Base-by-base conservation (phyloP, 2,797 vertebrate species). In the Carduelis carduelis region DNA sequence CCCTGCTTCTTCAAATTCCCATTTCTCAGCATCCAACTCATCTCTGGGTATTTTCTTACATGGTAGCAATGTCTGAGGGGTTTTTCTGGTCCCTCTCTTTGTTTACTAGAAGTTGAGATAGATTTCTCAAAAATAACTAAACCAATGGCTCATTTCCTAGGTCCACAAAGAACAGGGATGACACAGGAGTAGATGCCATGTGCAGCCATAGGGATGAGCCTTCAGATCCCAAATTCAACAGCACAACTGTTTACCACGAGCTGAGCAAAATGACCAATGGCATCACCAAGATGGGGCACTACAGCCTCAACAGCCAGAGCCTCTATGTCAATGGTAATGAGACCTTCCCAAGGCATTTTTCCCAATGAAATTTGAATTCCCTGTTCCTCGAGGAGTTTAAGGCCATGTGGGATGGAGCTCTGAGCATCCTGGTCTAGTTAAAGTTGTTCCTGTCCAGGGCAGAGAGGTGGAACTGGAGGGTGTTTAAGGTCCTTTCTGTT, bases 161-260 rank as follows among this genome's bases (percentile, higher is more conserved):
- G 90, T 43, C 95, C 43, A 75, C 94, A 1, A 52, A 94, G 60
- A 92, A 88, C 14, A 96, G 95, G 3, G 61, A 66, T 39, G 30
- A 96, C 61, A 98, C 98, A 0, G 71, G 55, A 37, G 93, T 98
- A 59, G 95, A 98, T 53, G 63, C 84, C 32, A 27, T 96, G 72
- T 98, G 98, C 56, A 91, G 74, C 70, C 97, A 91, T 8, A 86
- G n/a, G 27, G 86, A 78, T 28, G 52, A 66, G 5, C 83, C 71
- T n/a, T 53, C 78, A 0, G 27, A 18, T 32, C 88, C 60, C 4
- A n/a, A 22, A 24, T 96, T 98, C 61, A 79, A 78, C 79, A 88
- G 88, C 44, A 91, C 63, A 53, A 35, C 11, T 5, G 4, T 98
- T 77, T 98, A 98, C 82, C 91, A 5, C 5, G 97, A 98, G 50